phyloP scores from a whole-genome alignment of 2,113 vertebrate species.

The Eulemur macaco region DNA sequence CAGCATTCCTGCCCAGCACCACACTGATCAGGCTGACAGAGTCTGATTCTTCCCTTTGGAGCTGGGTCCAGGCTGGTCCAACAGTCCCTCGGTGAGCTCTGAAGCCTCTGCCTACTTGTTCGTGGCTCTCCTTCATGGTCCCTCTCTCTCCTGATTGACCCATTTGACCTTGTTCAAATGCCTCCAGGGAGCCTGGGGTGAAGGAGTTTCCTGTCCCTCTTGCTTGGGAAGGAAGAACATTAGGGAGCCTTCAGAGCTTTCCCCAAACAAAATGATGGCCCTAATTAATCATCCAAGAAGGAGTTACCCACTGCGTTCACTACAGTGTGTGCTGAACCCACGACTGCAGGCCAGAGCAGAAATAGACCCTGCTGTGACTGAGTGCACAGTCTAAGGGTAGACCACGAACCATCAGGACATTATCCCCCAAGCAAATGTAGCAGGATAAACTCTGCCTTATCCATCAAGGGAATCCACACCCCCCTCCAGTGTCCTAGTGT shows the following conservation, averaged over 20 bases:
- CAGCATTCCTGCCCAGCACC: not conserved
- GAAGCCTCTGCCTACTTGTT: not conserved
- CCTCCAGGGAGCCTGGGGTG: not conserved
- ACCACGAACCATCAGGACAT: not conserved
- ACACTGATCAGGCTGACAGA: not conserved
- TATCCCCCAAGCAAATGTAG: not conserved
- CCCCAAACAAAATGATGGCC: not conserved
- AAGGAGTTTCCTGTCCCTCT: not conserved
- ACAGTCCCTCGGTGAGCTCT: not conserved
- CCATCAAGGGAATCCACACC: not conserved
- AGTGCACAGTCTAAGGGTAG: not conserved
- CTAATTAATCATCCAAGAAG: not conserved
- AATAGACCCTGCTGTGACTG: not conserved
- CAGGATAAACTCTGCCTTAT: not conserved
- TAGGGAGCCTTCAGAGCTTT: not conserved
- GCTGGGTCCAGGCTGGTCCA: not conserved
- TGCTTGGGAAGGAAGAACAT: not conserved
- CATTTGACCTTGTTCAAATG: not conserved
- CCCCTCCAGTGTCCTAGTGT: not conserved
- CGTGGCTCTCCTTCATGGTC: not conserved
- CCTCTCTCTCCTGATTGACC: not conserved
- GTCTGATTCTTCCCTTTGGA: not conserved
- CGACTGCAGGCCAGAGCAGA: not conserved
- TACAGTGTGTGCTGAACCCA: not conserved
- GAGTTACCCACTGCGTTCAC: not conserved